phyloP scores from a whole-genome alignment of 2,888 invertebrate genomes.

The Fragum fragum region DNA sequence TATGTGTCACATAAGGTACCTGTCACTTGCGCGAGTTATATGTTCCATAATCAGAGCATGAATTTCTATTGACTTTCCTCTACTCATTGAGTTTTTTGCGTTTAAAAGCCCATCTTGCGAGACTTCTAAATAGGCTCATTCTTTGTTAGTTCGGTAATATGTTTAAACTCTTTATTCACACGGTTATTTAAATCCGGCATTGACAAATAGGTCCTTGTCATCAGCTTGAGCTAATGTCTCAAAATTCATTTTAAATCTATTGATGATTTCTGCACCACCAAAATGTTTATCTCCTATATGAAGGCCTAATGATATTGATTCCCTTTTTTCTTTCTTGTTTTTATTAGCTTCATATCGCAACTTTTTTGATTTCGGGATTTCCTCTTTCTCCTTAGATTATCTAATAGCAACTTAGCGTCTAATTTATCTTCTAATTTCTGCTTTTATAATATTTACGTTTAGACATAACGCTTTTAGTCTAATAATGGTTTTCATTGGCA shows the following conservation, averaged over 20 bases:
- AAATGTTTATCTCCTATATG: not conserved
- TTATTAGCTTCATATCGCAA: not conserved
- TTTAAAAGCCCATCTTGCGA: not conserved
- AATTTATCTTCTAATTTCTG: not conserved
- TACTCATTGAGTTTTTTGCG: constrained; percentile 18
- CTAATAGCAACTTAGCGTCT: not conserved
- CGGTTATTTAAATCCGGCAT: not conserved
- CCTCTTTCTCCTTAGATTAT: not conserved
- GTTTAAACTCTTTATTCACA: not conserved
- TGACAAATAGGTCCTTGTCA: not conserved
- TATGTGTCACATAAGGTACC: not conserved
- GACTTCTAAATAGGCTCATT: not conserved
- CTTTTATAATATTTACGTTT: not conserved
- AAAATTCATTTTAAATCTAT: constrained; percentile 3
- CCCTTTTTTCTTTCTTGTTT: not conserved
- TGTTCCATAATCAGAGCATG: constrained; percentile 12
- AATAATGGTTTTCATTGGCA: too few relatives aligned
- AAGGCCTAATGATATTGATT: not conserved
- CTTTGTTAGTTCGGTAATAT: not conserved
- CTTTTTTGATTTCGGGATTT: not conserved
- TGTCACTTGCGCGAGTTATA: not conserved
- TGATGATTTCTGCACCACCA: not conserved
- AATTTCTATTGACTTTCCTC: constrained; percentile 16
- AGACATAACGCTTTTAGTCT: too few relatives aligned
- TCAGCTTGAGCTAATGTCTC: not conserved